Conservation (phyloP, 2,113 vertebrate species). For the Aldabrachelys gigantea region DNA sequence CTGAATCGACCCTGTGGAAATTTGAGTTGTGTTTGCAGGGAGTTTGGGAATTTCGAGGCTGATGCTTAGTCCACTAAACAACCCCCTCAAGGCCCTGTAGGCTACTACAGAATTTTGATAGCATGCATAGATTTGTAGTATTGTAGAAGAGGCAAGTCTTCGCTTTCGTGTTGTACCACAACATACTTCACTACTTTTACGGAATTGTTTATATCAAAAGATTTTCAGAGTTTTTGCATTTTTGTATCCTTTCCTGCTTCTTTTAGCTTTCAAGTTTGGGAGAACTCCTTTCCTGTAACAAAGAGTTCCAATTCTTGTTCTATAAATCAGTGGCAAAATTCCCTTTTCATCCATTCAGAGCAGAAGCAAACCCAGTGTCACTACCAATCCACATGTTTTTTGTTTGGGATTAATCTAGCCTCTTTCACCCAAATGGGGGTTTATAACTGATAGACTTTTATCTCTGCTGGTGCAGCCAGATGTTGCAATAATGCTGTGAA, state of each 20-base stretch:
- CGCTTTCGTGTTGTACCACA: neutral
- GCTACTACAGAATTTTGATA: neutral
- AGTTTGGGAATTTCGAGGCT: neutral
- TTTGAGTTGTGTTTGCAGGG: neutral
- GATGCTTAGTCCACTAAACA: neutral
- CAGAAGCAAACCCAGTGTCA: neutral
- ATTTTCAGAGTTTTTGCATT: neutral
- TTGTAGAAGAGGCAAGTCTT: no score
- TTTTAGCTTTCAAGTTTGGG: neutral
- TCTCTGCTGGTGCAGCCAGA: neutral
- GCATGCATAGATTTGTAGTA: rapidly evolving
- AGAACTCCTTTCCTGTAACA: neutral
- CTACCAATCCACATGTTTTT: neutral
- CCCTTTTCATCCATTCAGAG: neutral
- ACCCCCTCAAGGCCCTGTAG: neutral
- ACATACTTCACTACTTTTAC: rapidly evolving
- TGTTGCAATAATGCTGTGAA: neutral
- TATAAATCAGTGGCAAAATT: neutral
- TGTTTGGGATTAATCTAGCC: neutral
- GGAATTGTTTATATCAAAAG: neutral
- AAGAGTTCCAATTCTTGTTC: neutral
- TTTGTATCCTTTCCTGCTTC: neutral
- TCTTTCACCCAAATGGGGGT: neutral
- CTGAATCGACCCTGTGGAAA: neutral
- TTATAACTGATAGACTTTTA: rapidly evolving